Base-by-base conservation (phyloP, 2,113 vertebrate species). In the Ardeotis arabs region DNA sequence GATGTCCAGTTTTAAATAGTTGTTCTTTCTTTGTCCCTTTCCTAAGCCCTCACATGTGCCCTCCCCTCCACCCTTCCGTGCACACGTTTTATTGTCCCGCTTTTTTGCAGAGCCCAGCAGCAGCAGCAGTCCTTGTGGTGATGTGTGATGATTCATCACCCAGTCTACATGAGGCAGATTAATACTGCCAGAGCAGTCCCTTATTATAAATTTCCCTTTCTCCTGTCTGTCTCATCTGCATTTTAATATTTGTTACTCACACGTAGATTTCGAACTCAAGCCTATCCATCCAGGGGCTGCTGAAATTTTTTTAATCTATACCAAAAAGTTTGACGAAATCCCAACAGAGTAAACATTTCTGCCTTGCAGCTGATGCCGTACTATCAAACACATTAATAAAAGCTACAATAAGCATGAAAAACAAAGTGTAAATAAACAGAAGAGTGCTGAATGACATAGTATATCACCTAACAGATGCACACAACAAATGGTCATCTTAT, bases 191-290 rank as follows among this genome's bases (percentile, higher is more conserved):
- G 79, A 90, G 44, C 47, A 78, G 35, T 27, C 73, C 59, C 55
- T 92, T 79, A 83, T 86, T 79, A 94, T 74, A 90, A 93, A 96
- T 94, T 73, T 94, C 75, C 59, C 74, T 93, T 89, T 90, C 68
- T 92, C 39, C 84, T 74, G 45, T 90, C 86, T 87, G 79, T 75
- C 50, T 94, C 52, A 90, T 95, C 81, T 91, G 56, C 74, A 90
- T 89, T 92, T 63, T 53, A 87, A 58, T 87, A 93, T 86, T 91
- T 95, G 52, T 87, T 97, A 85, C 60, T 87, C 28, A 56, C 35
- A 70, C 1, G 4, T 63, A 89, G 72, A 90, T 91, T 92, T 92
- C 64, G 62, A 92, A n/a, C 47, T 84, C 63, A 86, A 95, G 52
- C 45, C 66, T 63, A 93, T 92, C 41, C 52, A 91, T 87, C 55